Base-by-base conservation (phyloP, 1,140 invertebrate species). In the Chrysomallon squamiferum region DNA sequence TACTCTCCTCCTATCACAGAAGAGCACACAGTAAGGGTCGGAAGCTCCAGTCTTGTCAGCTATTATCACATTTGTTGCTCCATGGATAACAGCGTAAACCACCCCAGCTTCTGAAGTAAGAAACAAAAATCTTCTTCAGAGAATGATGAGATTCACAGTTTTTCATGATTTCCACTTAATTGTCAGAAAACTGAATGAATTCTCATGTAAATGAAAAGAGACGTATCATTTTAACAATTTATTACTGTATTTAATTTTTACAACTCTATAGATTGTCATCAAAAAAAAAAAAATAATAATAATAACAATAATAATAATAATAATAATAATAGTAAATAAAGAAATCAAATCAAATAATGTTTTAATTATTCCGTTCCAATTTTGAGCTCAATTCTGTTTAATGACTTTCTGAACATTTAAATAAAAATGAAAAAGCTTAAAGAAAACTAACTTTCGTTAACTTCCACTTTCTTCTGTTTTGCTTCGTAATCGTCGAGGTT, bases 1-100 rank as follows among this genome's bases (percentile, higher is more conserved):
- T 77, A 88, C 88, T 84, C 88, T 88, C 60, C 85, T 84, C 29
- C 87, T 83, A 68, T 88, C 87, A 73, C 83, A 87, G 77, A 89
- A 88, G 7, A 89, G 68, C 43, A 88, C 85, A 76, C 88, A 89
- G 65, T 89, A 89, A 3, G 88, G 88, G 79, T 88, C 88, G 15
- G 88, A 88, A 1, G 73, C 73, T 1, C 87, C 86, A 30, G 80
- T 76, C 54, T 75, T 79, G 66, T 88, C 87, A 47, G 83, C 76
- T 33, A 77, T 84, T 3, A 79, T 71, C 4, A 89, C 83, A 74
- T 87, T 87, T 27, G 84, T 82, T 9, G 88, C 88, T 35, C 87
- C 85, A 74, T 89, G 88, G 59, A 89, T 85, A 71, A 86, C 87
- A 29, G 89, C 84, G 66, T 87, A 87, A 32, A 89, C 69, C 25